Evolutionary conservation across 2,113 vertebrate genomes (phyloP).

Genomic region (Dunckerocampus dactyliophorus): DNA sequence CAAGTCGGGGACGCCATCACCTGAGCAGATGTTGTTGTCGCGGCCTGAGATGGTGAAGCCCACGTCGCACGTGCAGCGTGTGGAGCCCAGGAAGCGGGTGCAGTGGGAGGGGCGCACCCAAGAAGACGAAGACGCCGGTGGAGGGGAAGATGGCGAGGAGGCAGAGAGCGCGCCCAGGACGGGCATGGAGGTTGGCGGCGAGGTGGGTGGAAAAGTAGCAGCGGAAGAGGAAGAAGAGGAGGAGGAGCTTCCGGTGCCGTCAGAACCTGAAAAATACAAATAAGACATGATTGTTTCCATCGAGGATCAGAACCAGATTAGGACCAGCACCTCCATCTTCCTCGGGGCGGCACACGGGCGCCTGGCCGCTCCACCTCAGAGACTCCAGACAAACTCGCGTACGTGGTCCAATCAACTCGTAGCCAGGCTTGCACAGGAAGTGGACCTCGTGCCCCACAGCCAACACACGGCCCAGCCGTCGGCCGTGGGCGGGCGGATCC

Average conservation of each 20-base stretch:
- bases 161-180: background rate
- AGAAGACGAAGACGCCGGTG: constrained; percentile 50
- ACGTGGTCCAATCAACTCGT: constrained; percentile 75
- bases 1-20: constrained; percentile 43
- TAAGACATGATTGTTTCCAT: background rate
- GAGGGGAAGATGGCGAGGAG: background rate
- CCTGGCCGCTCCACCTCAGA: constrained; percentile 78
- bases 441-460: constrained; percentile 76
- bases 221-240: constrained; percentile 39
- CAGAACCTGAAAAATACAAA: constrained; percentile 45
- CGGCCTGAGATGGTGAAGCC: constrained; percentile 78
- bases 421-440: constrained; percentile 73
- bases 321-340: background rate
- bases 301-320: background rate
- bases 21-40: constrained; percentile 74
- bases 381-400: constrained; percentile 73
- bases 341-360: constrained; percentile 77
- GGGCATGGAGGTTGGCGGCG: constrained; percentile 18
- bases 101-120: constrained; percentile 77
- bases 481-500: constrained; percentile 64
- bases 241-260: constrained; percentile 36
- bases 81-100: constrained; percentile 70
- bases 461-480: constrained; percentile 72
- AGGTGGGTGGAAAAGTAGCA: constrained; percentile 8
- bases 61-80: constrained; percentile 75